These are phyloP conservation scores for Anthopleura sola DNA, from an alignment of 64 coral and sea anemone species.

Conservation along the genomic window DNA sequence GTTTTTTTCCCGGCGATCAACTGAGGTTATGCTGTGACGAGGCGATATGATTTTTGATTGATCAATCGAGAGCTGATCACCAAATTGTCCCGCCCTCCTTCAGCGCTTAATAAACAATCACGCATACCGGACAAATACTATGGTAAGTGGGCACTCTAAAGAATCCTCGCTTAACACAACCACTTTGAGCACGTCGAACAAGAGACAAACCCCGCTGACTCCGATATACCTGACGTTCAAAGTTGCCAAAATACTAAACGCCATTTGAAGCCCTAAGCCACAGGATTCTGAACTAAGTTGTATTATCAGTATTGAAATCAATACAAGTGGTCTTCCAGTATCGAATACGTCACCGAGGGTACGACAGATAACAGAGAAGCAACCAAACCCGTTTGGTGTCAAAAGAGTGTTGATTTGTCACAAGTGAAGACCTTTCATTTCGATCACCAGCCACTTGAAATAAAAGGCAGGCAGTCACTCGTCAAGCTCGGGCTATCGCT, in stretches of 20 bases:
- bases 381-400: neutral
- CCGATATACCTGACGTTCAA: neutral
- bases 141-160: constrained; percentile 1
- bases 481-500: neutral
- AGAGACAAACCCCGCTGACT: neutral
- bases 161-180: neutral
- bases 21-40: neutral
- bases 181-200: neutral
- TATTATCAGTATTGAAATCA: neutral
- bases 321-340: neutral
- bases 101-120: constrained; percentile 61
- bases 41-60: constrained; percentile 8
- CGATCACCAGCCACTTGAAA: constrained; percentile 10
- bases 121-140: constrained; percentile 15
- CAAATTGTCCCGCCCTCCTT: constrained; percentile 36
- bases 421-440: constrained; percentile 26
- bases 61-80: constrained; percentile 57
- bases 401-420: constrained; percentile 39
- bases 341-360: neutral
- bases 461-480: constrained; percentile 40
- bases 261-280: neutral
- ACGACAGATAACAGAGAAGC: neutral
- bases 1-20: neutral
- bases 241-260: neutral
- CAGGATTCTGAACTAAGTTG: neutral